Evolutionary conservation across 2,113 vertebrate species (phyloP).

Genomic region (Zosterops borbonicus): DNA sequence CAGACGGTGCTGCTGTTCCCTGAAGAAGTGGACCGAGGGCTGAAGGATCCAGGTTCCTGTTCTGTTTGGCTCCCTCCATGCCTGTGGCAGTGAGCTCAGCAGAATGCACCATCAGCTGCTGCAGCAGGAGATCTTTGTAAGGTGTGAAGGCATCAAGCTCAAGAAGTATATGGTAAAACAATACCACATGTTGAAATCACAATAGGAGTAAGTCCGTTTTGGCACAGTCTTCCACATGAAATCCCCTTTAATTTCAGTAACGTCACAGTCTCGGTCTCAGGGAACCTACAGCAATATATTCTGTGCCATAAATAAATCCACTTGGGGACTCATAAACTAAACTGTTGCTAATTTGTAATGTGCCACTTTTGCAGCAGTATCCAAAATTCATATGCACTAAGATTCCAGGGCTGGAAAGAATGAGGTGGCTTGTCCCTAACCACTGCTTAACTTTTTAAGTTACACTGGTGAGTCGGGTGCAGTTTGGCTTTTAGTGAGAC

Average conservation of each 20-base stretch:
- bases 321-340: conserved; percentile 67
- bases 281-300: conserved; percentile 67
- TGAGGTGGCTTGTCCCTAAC: conserved; percentile 68
- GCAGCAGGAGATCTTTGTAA: conserved; percentile 42
- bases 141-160: conserved; percentile 45
- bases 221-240: conserved; percentile 39
- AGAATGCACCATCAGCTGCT: conserved; percentile 12
- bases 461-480: conserved; percentile 58
- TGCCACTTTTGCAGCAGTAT: conserved; percentile 67
- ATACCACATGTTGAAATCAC: conserved; percentile 57
- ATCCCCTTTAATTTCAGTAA: conserved; percentile 64
- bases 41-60: neutral
- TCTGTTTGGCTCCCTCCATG: neutral
- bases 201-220: conserved; percentile 49
- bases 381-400: conserved; percentile 64
- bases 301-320: conserved; percentile 66
- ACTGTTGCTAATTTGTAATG: conserved; percentile 71
- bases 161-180: conserved; percentile 44
- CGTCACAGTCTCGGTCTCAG: conserved; percentile 33
- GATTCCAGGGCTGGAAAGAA: conserved; percentile 70
- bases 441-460: conserved; percentile 64
- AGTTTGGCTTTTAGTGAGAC: conserved; percentile 64
- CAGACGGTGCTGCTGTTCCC: neutral
- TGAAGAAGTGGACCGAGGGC: neutral
- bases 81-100: neutral